A percentile compares a stretch with the other conserved stretches of the same genome.
phyloP scores from a whole-genome alignment of 2,797 vertebrate genomes.

The Tapirus indicus region DNA sequence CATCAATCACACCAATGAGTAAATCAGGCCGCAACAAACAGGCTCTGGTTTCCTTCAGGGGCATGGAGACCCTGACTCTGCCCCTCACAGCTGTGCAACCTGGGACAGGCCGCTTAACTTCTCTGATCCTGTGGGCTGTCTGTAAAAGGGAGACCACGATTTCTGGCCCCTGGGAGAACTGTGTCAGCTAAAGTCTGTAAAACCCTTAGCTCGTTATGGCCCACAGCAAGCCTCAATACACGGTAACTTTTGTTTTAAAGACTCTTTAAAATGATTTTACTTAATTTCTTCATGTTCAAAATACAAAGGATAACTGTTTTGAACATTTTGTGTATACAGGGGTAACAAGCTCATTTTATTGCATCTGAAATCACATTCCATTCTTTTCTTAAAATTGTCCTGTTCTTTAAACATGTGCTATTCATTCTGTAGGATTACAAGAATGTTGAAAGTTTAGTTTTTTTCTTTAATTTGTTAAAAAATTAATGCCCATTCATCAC shows the following conservation, averaged over 20 bases:
- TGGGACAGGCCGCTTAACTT: neutral
- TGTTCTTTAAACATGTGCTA: neutral
- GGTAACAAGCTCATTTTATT: neutral
- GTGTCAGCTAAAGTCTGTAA: neutral
- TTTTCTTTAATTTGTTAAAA: neutral
- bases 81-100: neutral
- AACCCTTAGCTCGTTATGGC: neutral
- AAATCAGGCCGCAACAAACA: too few relatives aligned
- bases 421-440: neutral
- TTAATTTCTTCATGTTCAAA: neutral
- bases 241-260: neutral
- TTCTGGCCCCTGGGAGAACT: accelerated
- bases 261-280: neutral
- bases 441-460: neutral
- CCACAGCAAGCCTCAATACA: neutral
- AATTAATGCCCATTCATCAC: neutral
- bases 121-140: neutral
- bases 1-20: neutral
- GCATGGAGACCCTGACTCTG: neutral
- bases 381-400: neutral
- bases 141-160: neutral
- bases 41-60: neutral
- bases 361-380: neutral
- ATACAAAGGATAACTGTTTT: neutral
- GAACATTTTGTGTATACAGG: neutral